Evolutionary conservation across 1,140 invertebrate species (phyloP).

Genomic region (Antheraea mylitta): DNA sequence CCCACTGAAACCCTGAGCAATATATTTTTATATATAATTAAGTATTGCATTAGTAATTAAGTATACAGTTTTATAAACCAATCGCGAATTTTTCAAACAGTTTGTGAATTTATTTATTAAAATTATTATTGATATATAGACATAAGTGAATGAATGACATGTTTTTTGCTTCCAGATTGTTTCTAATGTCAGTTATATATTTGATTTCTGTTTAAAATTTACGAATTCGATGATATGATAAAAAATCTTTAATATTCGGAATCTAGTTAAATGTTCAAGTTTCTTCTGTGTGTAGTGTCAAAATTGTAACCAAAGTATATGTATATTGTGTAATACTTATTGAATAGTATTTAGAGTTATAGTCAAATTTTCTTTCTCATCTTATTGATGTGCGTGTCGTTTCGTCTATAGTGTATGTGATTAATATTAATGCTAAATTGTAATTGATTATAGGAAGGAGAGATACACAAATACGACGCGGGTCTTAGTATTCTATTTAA

Average conservation of each 20-base stretch:
- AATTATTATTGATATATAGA: conserved; percentile 52
- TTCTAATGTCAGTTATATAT: too few species aligned
- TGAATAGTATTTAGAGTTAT: not conserved
- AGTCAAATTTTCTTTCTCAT: not conserved
- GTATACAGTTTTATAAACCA: conserved; percentile 58
- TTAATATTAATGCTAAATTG: not conserved
- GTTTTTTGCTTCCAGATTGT: conserved; percentile 37
- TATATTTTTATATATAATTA: conserved; percentile 68
- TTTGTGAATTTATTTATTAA: conserved; percentile 65
- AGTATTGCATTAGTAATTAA: conserved; percentile 60
- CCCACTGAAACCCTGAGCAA: conserved; percentile 74
- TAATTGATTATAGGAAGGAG: not conserved
- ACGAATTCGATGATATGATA: not conserved
- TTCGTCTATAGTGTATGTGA: not conserved
- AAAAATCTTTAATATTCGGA: not conserved
- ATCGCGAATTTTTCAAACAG: conserved; percentile 43
- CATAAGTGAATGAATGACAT: conserved; percentile 54
- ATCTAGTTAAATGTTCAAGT: not conserved
- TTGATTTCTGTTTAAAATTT: too few species aligned
- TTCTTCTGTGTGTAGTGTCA: conserved; percentile 2
- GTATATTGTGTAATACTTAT: not conserved
- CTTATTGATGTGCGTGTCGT: not conserved
- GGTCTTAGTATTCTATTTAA: conserved; percentile 76
- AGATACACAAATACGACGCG: conserved; percentile 63
- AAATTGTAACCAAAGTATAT: not conserved